These are phyloP conservation scores for Phenacoccus solenopsis DNA, from an alignment of 1,140 invertebrate species.

Conservation along the genomic window DNA sequence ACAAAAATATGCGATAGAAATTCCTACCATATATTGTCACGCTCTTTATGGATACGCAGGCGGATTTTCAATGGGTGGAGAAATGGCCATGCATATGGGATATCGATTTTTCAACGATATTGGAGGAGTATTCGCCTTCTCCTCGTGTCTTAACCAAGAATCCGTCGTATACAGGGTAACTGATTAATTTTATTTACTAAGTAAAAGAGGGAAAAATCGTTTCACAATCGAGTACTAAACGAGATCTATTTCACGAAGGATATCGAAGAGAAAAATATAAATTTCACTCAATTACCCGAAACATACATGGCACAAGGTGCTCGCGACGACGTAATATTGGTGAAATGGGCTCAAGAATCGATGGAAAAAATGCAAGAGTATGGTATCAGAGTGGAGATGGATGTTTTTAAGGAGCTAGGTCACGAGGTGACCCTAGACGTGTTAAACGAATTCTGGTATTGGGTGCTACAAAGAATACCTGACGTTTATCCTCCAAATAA, in stretches of 20 bases:
- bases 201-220: too few species aligned
- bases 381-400: background rate
- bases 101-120: conserved; percentile 45
- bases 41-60: conserved; percentile 34
- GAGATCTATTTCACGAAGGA: too few species aligned
- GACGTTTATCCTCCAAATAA: too few species aligned
- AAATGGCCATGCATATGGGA: conserved; percentile 48
- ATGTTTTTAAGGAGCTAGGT: background rate
- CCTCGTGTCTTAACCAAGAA: conserved; percentile 53
- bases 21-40: too few species aligned
- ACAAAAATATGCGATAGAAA: background rate
- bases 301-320: background rate
- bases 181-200: too few species aligned
- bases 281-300: background rate
- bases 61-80: conserved; percentile 69
- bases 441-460: background rate
- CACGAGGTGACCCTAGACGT: background rate
- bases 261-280: too few species aligned
- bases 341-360: background rate
- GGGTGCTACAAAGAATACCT: background rate
- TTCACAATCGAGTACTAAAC: too few species aligned
- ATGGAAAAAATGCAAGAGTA: background rate
- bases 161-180: conserved; percentile 38
- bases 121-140: conserved; percentile 54
- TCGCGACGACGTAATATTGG: background rate